Conservation (phyloP, 2,888 invertebrate genomes). For the Temnothorax ravouxi region DNA sequence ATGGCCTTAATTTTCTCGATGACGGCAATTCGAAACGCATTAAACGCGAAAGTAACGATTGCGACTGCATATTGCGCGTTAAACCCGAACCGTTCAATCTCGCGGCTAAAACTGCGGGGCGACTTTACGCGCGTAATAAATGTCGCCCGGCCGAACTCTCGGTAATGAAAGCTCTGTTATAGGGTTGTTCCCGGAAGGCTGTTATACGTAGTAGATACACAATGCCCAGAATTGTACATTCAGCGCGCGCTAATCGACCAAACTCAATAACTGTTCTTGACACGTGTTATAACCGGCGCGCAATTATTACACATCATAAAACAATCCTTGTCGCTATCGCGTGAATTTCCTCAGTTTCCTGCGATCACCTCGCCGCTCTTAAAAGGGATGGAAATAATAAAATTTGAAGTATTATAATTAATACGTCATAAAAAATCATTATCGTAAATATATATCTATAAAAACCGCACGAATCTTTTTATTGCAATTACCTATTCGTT, state of each 20-base stretch:
- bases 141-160: constrained; percentile 27
- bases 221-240: constrained; percentile 15
- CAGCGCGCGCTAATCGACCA: constrained; percentile 32
- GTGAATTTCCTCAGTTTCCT: neutral
- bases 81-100: constrained; percentile 33
- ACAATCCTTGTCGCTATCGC: neutral
- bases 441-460: too few species aligned
- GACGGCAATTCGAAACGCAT: constrained; percentile 18
- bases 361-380: neutral
- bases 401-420: neutral
- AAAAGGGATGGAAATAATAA: neutral
- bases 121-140: constrained; percentile 50
- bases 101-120: constrained; percentile 40
- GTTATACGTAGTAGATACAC: constrained; percentile 15
- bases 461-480: neutral
- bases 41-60: constrained; percentile 21
- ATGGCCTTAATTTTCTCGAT: constrained; percentile 12
- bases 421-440: neutral
- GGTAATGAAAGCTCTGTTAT: constrained; percentile 22
- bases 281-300: constrained; percentile 8
- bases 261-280: constrained; percentile 29
- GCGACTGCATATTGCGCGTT: constrained; percentile 14
- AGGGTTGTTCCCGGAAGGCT: constrained; percentile 19
- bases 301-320: constrained; percentile 21
- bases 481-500: neutral